Evolutionary conservation across 1,140 invertebrate species (phyloP), one percentile per base, ranked within the genome.

Genomic region (Plutomurus gul): DNA sequence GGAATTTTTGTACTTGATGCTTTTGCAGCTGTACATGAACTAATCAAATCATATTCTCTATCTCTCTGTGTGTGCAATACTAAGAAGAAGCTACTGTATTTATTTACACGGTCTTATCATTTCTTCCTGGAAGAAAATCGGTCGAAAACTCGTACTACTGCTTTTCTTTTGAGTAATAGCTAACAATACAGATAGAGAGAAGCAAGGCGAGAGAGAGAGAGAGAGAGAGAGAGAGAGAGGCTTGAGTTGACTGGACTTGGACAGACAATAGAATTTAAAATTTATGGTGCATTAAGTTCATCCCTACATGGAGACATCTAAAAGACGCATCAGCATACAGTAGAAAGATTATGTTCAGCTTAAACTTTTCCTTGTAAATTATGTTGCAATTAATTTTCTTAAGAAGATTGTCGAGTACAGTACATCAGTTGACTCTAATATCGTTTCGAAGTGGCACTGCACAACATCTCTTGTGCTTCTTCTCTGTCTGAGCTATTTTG

Each of bases 91-190:
- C n/a, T n/a, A n/a, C n/a, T n/a, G n/a, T n/a, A n/a, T n/a, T n/a
- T n/a, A n/a, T n/a, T n/a, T n/a, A n/a, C n/a, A n/a, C n/a, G n/a
- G n/a, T n/a, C n/a, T n/a, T n/a, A n/a, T n/a, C n/a, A n/a, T n/a
- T n/a, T n/a, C 27, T 30, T 65, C 56, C 22, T n/a, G 56, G 30
- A 65, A n/a, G 56, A 65, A 65, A 65, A 65, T 33, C n/a, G n/a
- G n/a, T 65, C 10, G 56, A 65, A 65, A 65, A 65, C 56, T 65
- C 36, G 56, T 27, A 65, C n/a, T 65, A 33, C 56, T 65, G 30
- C 56, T 65, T 65, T 65, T 65, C 56, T 65, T 30, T 65, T 65
- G 27, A 65, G 56, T 33, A 30, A 65, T 33, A 65, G 56, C 56
- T 27, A 33, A n/a, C 22, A 65, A 65, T 65, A 33, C 27, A 65